These are phyloP conservation scores for Alloscopus bannaensis DNA, from an alignment of 2,888 invertebrate genomes.

Conservation along the genomic window DNA sequence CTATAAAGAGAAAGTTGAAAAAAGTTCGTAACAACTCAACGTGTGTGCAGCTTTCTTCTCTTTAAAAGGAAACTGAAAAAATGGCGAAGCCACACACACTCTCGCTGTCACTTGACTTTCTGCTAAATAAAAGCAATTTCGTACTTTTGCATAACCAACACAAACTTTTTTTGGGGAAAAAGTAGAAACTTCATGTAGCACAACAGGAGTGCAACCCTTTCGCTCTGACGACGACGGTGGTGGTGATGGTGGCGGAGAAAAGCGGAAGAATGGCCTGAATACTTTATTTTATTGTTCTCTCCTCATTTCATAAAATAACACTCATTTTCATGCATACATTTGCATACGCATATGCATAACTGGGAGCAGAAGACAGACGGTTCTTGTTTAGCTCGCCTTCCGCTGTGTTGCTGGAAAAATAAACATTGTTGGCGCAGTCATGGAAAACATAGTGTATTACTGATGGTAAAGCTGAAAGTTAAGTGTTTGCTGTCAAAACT, in stretches of 20 bases:
- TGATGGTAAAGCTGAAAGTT: no score
- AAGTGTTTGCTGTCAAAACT: no score
- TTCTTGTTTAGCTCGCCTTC: no score
- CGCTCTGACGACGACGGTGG: no score
- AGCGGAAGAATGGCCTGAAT: conserved; percentile 43
- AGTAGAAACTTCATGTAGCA: no score
- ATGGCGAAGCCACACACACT: no score
- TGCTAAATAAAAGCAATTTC: conserved; percentile 54
- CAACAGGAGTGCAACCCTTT: no score
- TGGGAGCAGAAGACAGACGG: conserved; percentile 38
- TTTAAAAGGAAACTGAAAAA: conserved; percentile 22
- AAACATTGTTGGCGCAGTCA: no score
- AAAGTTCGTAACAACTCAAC: no score
- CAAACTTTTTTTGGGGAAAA: conserved; percentile 39
- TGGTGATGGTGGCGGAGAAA: not conserved
- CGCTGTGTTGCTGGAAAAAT: no score
- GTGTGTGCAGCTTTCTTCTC: conserved; percentile 17
- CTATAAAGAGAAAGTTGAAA: conserved; percentile 22
- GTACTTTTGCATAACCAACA: conserved; percentile 30
- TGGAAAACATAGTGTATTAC: no score
- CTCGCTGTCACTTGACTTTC: conserved; percentile 53
- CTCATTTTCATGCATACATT: conserved; percentile 60
- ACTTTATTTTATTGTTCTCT: conserved; percentile 61
- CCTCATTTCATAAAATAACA: conserved; percentile 66
- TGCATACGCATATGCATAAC: conserved; percentile 46